Evolutionary conservation across 2,113 vertebrate species (phyloP).

Genomic region (Daboia siamensis): DNA sequence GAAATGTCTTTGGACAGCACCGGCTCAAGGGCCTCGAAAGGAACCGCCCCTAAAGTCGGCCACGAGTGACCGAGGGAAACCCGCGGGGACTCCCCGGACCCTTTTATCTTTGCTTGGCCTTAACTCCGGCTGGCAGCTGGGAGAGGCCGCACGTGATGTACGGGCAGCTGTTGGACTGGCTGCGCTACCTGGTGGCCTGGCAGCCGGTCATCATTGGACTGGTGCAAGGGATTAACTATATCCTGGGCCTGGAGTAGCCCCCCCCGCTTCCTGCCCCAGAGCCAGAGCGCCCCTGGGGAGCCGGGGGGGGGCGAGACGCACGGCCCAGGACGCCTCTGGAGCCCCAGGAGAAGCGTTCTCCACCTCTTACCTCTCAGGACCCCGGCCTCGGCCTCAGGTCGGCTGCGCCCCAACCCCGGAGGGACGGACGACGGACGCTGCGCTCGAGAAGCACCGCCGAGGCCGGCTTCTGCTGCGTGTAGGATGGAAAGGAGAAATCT

Average conservation of each 20-base stretch:
- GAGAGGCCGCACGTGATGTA: constrained; percentile 97
- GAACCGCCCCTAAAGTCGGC: not conserved
- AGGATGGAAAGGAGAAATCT: constrained; percentile 24
- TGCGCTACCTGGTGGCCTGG: constrained; percentile 97
- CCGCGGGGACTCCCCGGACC: rapidly evolving
- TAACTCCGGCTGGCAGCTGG: constrained; percentile 77
- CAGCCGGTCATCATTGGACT: constrained; percentile 96
- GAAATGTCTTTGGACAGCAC: not conserved
- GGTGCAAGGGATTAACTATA: constrained; percentile 95
- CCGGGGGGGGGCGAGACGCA: not conserved
- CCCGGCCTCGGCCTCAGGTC: not conserved
- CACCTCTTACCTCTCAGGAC: constrained; percentile 43
- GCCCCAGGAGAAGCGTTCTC: not conserved
- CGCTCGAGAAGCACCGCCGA: constrained; percentile 10
- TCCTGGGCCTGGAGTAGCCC: constrained; percentile 87
- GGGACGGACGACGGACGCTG: constrained; percentile 22
- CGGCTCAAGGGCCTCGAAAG: too few relatives aligned
- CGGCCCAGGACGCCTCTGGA: not conserved
- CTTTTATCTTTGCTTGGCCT: constrained; percentile 57
- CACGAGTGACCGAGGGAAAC: not conserved
- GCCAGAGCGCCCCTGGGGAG: not conserved
- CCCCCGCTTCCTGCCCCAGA: not conserved
- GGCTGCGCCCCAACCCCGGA: not conserved
- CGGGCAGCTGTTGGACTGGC: constrained; percentile 95
- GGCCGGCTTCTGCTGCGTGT: not conserved